A percentile compares a stretch with the other conserved stretches of the same genome.
phyloP scores from a whole-genome alignment of 1,140 invertebrate genomes.

The Solenopsis invicta region DNA sequence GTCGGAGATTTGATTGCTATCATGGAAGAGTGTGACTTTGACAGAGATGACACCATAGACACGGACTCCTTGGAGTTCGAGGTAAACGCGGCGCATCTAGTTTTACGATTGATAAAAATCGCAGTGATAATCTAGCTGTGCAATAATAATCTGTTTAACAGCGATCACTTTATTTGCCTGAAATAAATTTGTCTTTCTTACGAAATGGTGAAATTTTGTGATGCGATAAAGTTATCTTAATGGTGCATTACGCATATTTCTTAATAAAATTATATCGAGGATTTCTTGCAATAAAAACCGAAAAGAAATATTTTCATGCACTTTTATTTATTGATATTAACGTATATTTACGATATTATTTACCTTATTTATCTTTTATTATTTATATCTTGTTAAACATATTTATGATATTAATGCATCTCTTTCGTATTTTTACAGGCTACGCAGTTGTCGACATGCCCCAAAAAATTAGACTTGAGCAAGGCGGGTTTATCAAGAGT shows the following conservation, averaged over 20 bases:
- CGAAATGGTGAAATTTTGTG: neutral
- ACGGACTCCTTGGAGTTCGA: conserved; percentile 85
- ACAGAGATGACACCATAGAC: conserved; percentile 82
- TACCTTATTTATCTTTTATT: neutral
- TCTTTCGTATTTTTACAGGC: conserved; percentile 78
- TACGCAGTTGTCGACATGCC: conserved; percentile 82
- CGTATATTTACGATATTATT: neutral
- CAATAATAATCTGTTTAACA: neutral
- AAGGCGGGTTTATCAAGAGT: conserved; percentile 83
- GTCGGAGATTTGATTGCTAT: conserved; percentile 79
- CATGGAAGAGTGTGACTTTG: conserved; percentile 81
- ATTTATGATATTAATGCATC: neutral
- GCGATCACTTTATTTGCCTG: neutral
- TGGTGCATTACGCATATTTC: neutral
- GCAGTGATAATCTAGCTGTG: neutral
- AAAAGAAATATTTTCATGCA: neutral
- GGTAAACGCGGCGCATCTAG: conserved; percentile 71
- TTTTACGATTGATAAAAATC: neutral
- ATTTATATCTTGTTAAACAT: neutral
- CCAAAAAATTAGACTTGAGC: conserved; percentile 85
- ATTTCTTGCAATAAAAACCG: neutral
- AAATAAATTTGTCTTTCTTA: neutral
- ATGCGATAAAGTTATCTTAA: neutral
- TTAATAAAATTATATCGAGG: neutral
- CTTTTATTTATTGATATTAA: neutral